Base-by-base conservation (phyloP, 2,797 vertebrate species). In the Artibeus jamaicensis region DNA sequence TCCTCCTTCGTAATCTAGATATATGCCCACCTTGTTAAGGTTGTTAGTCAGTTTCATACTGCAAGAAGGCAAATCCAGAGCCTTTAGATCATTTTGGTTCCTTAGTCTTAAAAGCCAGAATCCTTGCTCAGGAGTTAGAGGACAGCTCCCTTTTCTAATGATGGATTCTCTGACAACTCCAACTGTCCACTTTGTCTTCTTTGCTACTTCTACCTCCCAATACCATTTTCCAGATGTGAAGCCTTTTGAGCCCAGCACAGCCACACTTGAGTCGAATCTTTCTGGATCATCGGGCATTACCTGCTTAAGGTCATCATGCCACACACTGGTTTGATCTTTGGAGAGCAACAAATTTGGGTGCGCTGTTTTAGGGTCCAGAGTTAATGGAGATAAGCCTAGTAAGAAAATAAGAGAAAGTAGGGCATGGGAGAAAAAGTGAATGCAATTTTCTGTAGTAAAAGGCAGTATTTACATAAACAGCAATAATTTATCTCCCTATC, bases 341-440 rank as follows among this genome's bases (percentile, higher is more conserved):
- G 98, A 98, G 37, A 98, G 90, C 44, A 89, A 93, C 84, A 98
- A 92, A 90, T 97, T 97, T 42, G 92, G 97, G 76, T 98, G 97
- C 9, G 98, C 98, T 71, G 98, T 98, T 95, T 97, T 98, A 32
- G 98, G 98, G 87, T 99, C 98, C 87, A 99, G 94, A 82, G 98
- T 98, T 97, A 99, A 87, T 9, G 96, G 81, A 87, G 94, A 97
- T 26, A 98, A 93, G 57, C 97, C 98, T 98, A 91, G 83, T 32
- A 34, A 82, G 62, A 89, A 92, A 95, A 95, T 15, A 92, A 86
- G 29, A 97, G 29, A 93, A 71, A 93, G 83, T 26, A 93, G 50
- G 90, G 12, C 39, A 68, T 71, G 37, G 37, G 53, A 86, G 2
- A 57, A 92, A 93, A 68, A 21, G n/a, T 95, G 42, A 94, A 39